Evolutionary conservation across 2,888 invertebrate genomes (phyloP), one percentile per base, ranked within the genome.

Genomic region (Ferrisia virgata): DNA sequence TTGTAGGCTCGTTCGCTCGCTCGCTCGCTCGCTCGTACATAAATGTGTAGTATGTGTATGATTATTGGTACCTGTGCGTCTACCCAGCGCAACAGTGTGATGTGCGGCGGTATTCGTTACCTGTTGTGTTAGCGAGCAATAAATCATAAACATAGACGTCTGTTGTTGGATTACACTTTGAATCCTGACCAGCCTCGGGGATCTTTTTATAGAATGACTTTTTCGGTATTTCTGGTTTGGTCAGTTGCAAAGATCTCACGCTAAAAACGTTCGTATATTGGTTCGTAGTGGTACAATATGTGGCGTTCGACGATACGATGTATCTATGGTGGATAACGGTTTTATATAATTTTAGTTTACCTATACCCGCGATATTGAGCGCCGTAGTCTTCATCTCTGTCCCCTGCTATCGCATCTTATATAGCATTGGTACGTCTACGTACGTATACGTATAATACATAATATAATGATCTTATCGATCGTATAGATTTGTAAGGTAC

Each of bases 111-210:
- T 39, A 47, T 83, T 83, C 47, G 69, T 83, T 83, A 83, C 83
- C 76, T 83, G 83, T 83, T 83, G 83, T 83, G 83, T 83, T 83
- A 72, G 83, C 83, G 72, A 76, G 83, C 76, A 76, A 83, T 83
- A 83, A 83, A 83, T 83, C 83, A 83, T 83, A 83, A 83, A 33
- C 39, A 39, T 72, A 76, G 83, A 76, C 72, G 72, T 76, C 72
- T 36, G 72, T 69, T 15, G 53, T 39, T 53, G 43, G 22, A 43
- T 33, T 80, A 33, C 31, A 80, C 53, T 80, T 80, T 47, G 80
- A 80, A 80, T 80, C 53, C 47, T 80, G 80, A 47, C 47, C 80
- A 80, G 31, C 33, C 80, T 53, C 80, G 31, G 47, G 43, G 25
- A 47, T 53, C 53, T 47, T 47, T 28, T 28, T 78, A 36, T 53